Evolutionary conservation across 2,113 vertebrate species (phyloP).

Genomic region (Chloroceryle aenea): DNA sequence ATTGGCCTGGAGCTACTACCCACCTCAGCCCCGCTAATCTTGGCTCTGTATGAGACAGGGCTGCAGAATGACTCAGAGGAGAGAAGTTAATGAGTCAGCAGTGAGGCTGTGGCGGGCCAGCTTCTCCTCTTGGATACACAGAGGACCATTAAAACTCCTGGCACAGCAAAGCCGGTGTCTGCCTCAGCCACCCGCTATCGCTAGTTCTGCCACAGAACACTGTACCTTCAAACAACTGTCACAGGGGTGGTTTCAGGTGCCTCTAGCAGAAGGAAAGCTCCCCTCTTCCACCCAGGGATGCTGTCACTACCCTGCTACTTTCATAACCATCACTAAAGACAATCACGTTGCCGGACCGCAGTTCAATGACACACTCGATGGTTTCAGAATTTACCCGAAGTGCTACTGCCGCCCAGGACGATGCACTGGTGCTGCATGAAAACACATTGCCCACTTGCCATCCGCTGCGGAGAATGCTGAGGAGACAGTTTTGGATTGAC

Average conservation of each 20-base stretch:
- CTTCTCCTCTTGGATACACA: background rate
- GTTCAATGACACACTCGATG: rapidly evolving
- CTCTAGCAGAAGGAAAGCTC: background rate
- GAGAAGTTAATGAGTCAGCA: conserved; percentile 37
- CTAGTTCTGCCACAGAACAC: background rate
- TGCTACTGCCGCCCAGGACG: background rate
- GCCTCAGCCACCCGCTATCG: background rate
- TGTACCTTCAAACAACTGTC: background rate
- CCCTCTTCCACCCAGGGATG: background rate
- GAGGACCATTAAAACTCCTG: background rate
- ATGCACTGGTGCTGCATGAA: rapidly evolving
- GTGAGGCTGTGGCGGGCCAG: background rate
- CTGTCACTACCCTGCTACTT: background rate
- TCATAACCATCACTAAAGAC: background rate
- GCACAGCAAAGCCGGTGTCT: background rate
- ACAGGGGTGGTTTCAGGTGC: background rate
- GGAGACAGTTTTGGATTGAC: background rate
- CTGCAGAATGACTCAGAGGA: conserved; percentile 33
- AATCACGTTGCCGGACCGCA: rapidly evolving
- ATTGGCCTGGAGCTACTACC: background rate
- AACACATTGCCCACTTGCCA: rapidly evolving
- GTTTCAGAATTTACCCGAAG: background rate
- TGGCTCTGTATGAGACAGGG: background rate
- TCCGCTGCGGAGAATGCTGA: background rate
- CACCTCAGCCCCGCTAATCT: background rate